Evolutionary conservation across 1,140 invertebrate genomes (phyloP).

Genomic region (Neelides sp.): DNA sequence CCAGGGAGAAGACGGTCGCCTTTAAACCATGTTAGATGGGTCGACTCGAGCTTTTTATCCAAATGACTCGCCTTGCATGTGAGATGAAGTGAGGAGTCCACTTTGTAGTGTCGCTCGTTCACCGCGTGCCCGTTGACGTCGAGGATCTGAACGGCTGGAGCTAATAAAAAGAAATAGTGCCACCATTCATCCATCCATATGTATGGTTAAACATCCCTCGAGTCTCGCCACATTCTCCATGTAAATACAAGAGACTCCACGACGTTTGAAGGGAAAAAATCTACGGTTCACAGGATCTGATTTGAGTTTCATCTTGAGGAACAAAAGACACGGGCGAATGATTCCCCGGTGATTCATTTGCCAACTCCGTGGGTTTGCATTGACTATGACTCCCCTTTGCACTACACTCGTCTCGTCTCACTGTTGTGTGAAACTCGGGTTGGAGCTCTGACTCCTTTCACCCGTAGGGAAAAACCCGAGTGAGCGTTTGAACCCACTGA

Average conservation of each 20-base stretch:
- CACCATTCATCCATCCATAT: background rate
- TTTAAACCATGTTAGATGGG: slow-evolving; percentile 24
- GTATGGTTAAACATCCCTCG: background rate
- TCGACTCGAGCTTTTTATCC: slow-evolving; percentile 32
- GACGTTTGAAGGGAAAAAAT: too few relatives aligned
- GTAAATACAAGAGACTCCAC: too few relatives aligned
- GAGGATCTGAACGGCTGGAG: slow-evolving; percentile 51
- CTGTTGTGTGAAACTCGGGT: too few relatives aligned
- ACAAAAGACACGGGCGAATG: slow-evolving; percentile 10
- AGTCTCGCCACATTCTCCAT: background rate
- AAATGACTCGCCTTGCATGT: slow-evolving; percentile 46
- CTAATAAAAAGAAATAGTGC: slow-evolving; percentile 35
- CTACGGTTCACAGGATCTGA: too few relatives aligned
- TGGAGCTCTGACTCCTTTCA: too few relatives aligned
- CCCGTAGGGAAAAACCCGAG: too few relatives aligned
- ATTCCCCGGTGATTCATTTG: slow-evolving; percentile 13
- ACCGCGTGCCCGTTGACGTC: slow-evolving; percentile 52
- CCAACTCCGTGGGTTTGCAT: slow-evolving; percentile 11
- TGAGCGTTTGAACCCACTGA: too few relatives aligned
- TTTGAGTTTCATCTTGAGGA: too few relatives aligned
- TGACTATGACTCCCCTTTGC: slow-evolving; percentile 8
- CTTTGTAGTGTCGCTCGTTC: slow-evolving; percentile 54
- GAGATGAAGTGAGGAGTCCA: slow-evolving; percentile 55
- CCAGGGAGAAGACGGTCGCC: slow-evolving; percentile 21
- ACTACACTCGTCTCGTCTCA: slow-evolving; percentile 7